Evolutionary conservation across 64 coral and sea anemone genomes (phyloP), one percentile per base, ranked within the genome.

Genomic region (Montipora cactus): DNA sequence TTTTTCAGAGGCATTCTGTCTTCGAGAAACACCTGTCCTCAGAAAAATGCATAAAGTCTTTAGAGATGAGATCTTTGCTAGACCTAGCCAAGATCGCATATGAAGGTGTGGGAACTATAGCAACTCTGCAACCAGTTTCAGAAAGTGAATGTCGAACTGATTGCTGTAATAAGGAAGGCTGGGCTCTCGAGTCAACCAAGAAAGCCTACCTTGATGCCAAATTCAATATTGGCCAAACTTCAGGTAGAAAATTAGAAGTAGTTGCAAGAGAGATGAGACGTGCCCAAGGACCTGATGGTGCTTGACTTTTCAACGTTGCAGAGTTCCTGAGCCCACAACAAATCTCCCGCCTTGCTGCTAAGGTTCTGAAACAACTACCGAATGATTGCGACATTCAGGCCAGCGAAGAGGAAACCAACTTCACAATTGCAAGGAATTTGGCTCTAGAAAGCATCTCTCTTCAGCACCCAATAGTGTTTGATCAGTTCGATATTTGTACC

Each of bases 201-300:
- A 93, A 93, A 59, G 52, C 80, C 52, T 79, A 86, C 81, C 73
- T 84, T 73, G 47, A 82, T 50, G 61, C 78, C 44, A 91, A 91
- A 58, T 91, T 91, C 69, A 47, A 25, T 15, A 81, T 57, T 53
- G 90, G 90, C 4, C 78, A 91, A 57, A 75, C 78, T 7, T 82
- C 90, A 82, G 91, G 81, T 15, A 83, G 46, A 2, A 93, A 93
- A 76, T n/a, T 87, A 77, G 57, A 93, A 11, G 23, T 78, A 8
- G 91, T 87, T 5, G 72, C 91, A 59, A 73, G 18, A 93, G 78
- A 93, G 76, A 93, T 87, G 91, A 73, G 91, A 8, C 72, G 59
- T 19, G 81, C 91, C 45, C 47, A 77, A 68, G 81, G 44, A 23
- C 71, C 80, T 16, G 80, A 92, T 46, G 53, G 80, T 84, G 52